Evolutionary conservation across 2,797 vertebrate genomes (phyloP), one percentile per base, ranked within the genome.

Genomic region (Delichon dasypus): DNA sequence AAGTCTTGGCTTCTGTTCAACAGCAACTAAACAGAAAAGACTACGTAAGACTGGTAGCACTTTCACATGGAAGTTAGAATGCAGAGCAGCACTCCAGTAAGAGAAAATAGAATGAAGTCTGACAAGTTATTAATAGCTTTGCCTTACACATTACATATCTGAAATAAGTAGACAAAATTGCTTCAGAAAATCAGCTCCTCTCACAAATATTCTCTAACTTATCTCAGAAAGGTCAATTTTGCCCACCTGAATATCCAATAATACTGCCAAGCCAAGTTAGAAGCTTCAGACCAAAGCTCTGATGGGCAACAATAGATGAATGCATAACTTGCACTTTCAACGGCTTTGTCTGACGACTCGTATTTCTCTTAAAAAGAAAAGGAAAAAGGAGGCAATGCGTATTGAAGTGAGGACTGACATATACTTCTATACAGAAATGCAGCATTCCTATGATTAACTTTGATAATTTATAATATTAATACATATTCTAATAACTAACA

Each of bases 301-400:
- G 99, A 97, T 99, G 99, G 67, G 99, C 99, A 34, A 99, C 99
- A 38, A 99, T 98, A 27, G 99, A 99, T 1, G 99, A 99, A 97
- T 99, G 99, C 99, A 99, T 99, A 91, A 99, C 99, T 96, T 99
- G 98, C 58, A 99, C 99, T 90, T 99, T 98, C 87, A 99, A 97
- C 23, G 99, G 99, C 90, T 99, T 99, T 25, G 99, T 99, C 97
- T 99, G 99, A 38, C 99, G 98, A 96, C 99, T 99, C 78, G 99
- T 99, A 98, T 99, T 99, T 96, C 99, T 98, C 99, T 99, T 97
- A 58, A 98, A 96, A 97, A 94, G 60, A 96, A 91, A 96, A 94
- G 50, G 44, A 68, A 74, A 55, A 94, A 92, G 30, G 13, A 79
- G 12, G 18, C 27, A 92, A 95, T 64, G 10, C 11, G 53, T 48